Percentiles rank a stretch among this genome's conserved stretches.
phyloP scores from a whole-genome alignment of 2,797 vertebrate genomes.

The Bovichtus variegatus region DNA sequence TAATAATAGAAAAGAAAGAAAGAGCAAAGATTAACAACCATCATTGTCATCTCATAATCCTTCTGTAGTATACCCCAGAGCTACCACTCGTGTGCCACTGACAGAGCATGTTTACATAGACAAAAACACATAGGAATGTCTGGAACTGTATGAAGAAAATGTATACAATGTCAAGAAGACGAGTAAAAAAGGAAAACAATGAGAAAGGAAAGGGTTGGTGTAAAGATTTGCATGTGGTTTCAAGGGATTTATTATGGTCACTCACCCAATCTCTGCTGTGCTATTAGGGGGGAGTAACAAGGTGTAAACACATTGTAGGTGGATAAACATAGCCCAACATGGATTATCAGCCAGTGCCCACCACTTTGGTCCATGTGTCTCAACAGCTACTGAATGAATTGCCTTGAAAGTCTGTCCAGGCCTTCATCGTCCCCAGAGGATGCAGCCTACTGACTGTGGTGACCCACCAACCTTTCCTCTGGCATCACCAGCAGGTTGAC shows the following conservation, averaged over 20 bases:
- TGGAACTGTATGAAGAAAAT: neutral
- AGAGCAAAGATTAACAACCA: constrained; percentile 9
- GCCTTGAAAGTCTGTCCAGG: no score
- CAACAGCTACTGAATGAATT: neutral
- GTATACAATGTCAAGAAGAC: neutral
- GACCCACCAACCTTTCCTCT: neutral
- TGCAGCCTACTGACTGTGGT: neutral
- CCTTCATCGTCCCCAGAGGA: neutral
- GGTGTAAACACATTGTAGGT: neutral
- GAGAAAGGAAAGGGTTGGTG: neutral
- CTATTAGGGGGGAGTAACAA: neutral
- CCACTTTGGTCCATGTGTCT: neutral
- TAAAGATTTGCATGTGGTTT: constrained; percentile 25
- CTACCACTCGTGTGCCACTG: constrained; percentile 17
- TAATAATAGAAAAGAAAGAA: neutral
- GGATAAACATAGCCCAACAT: neutral
- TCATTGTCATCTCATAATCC: constrained; percentile 30
- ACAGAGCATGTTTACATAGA: constrained; percentile 5
- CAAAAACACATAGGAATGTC: constrained; percentile 15
- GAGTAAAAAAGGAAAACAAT: neutral
- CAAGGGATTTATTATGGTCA: constrained; percentile 15
- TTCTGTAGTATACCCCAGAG: constrained; percentile 8
- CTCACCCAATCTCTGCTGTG: neutral
- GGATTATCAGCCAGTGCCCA: neutral
- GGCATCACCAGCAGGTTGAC: neutral